Conservation (phyloP, 2,888 invertebrate genomes). For the Parnassius smintheus region DNA sequence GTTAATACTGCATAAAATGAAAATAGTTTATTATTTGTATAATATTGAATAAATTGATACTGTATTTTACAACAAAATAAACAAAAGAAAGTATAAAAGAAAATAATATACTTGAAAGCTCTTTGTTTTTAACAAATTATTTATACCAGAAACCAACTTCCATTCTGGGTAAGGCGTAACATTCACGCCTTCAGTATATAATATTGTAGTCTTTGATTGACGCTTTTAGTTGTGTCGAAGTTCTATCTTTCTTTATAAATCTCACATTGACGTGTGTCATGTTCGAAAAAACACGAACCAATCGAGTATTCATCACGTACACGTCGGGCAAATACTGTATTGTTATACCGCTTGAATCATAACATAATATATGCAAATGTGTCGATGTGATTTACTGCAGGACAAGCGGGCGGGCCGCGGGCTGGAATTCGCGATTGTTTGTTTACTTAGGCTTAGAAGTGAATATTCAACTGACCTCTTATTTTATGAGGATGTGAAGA, state of each 20-base stretch:
- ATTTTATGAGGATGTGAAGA: background rate
- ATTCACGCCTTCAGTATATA: too few relatives aligned
- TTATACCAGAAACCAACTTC: too few relatives aligned
- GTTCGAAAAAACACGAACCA: conserved; percentile 29
- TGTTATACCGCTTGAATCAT: conserved; percentile 60
- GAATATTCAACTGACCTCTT: conserved; percentile 14
- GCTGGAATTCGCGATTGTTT: conserved; percentile 38
- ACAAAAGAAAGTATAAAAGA: too few relatives aligned
- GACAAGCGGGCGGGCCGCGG: conserved; percentile 30
- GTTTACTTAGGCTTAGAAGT: conserved; percentile 27
- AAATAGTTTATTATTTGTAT: too few relatives aligned
- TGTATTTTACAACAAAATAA: too few relatives aligned
- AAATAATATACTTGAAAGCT: too few relatives aligned
- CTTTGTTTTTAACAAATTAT: too few relatives aligned
- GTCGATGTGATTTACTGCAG: conserved; percentile 47
- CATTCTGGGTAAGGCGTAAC: too few relatives aligned
- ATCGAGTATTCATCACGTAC: conserved; percentile 50
- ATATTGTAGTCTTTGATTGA: too few relatives aligned
- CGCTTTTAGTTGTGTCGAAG: background rate
- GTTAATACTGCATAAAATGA: too few relatives aligned
- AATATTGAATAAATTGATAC: too few relatives aligned
- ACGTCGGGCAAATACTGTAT: conserved; percentile 55
- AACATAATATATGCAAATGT: conserved; percentile 54
- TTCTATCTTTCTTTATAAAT: conserved; percentile 17
- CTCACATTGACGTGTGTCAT: conserved; percentile 37